Evolutionary conservation across 2,113 vertebrate genomes (phyloP).

Genomic region (Rhynchopsitta pachyrhyncha): DNA sequence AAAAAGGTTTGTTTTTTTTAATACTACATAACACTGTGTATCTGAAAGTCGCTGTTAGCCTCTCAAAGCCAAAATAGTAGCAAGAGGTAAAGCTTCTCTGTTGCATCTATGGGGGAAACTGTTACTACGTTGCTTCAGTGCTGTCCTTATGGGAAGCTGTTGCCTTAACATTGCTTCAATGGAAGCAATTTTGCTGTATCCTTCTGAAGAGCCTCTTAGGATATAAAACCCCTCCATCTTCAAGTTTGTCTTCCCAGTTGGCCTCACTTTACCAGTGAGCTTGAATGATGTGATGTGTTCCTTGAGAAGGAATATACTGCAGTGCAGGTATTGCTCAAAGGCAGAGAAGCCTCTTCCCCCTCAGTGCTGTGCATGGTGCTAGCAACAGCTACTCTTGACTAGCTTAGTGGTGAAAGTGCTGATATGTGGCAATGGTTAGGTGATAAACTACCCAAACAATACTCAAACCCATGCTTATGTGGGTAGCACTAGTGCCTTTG

Average conservation of each 20-base stretch:
- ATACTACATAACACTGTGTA: background rate
- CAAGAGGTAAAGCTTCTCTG: background rate
- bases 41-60: background rate
- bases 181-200: background rate
- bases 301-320: background rate
- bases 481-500: background rate
- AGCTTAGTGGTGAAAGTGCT: background rate
- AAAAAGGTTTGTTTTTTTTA: background rate
- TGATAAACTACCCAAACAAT: background rate
- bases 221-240: fast-evolving
- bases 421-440: background rate
- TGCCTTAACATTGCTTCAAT: background rate
- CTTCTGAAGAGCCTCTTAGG: background rate
- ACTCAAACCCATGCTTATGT: background rate
- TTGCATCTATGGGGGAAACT: background rate
- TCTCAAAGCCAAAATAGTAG: background rate
- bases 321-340: background rate
- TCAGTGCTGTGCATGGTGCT: background rate
- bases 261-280: background rate
- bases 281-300: background rate
- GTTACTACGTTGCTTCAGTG: background rate
- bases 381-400: background rate
- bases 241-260: background rate
- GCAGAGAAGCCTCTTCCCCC: background rate
- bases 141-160: background rate